A percentile compares a stretch with the other conserved stretches of the same genome.
phyloP scores from a whole-genome alignment of 2,888 invertebrate species.

The Trileptium ribeirensis region DNA sequence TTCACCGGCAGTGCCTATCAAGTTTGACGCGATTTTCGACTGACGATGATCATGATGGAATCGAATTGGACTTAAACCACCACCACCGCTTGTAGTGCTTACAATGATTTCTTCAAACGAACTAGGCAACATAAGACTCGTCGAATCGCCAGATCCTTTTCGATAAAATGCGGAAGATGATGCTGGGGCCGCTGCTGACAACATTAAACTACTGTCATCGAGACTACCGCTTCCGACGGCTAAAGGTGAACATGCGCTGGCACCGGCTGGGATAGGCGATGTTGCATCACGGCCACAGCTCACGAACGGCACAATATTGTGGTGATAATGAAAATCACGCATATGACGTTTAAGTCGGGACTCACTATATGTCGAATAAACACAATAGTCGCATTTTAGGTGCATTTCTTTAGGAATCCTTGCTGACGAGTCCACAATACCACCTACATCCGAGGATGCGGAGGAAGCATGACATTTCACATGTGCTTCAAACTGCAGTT shows the following conservation, averaged over 20 bases:
- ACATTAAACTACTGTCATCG: neutral
- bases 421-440: no score
- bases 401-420: no score
- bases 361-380: neutral
- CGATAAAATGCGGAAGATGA: neutral
- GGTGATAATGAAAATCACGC: neutral
- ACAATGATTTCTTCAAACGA: neutral
- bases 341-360: neutral
- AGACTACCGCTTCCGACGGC: neutral
- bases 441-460: no score
- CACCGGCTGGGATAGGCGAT: neutral
- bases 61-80: neutral
- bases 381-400: no score
- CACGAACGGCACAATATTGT: neutral
- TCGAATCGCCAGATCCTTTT: neutral
- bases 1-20: neutral
- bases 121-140: neutral
- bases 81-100: neutral
- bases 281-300: neutral
- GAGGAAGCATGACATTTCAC: no score
- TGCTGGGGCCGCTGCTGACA: neutral
- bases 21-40: neutral
- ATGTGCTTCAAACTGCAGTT: no score
- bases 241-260: neutral
- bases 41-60: neutral